phyloP scores from a whole-genome alignment of 2,797 vertebrate species.

The Hippoglossus hippoglossus region DNA sequence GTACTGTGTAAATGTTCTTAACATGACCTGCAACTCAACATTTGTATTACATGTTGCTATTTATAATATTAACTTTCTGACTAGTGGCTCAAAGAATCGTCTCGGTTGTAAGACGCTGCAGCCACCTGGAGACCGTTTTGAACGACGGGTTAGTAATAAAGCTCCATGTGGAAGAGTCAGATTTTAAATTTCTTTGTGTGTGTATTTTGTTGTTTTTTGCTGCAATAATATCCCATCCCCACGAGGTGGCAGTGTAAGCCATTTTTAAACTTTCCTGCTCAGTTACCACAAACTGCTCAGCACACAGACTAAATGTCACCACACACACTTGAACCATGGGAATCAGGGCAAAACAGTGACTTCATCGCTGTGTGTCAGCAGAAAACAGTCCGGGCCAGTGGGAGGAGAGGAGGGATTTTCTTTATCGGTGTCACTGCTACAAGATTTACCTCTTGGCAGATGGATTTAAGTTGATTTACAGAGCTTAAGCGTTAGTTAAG shows the following conservation, averaged over 20 bases:
- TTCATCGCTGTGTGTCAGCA: neutral
- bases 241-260: slow-evolving; percentile 38
- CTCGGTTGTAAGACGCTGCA: neutral
- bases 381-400: neutral
- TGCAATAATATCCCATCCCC: slow-evolving; percentile 33
- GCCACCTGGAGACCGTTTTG: slow-evolving; percentile 14
- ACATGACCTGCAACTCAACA: slow-evolving; percentile 51
- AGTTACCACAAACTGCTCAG: neutral
- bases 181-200: neutral
- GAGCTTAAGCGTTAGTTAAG: slow-evolving; percentile 27
- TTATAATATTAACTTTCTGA: slow-evolving; percentile 64
- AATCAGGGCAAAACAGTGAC: slow-evolving; percentile 26
- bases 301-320: slow-evolving; percentile 4
- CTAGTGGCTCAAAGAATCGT: slow-evolving; percentile 9
- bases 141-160: slow-evolving; percentile 56
- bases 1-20: slow-evolving; percentile 62
- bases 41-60: slow-evolving; percentile 65
- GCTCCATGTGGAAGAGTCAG: slow-evolving; percentile 22
- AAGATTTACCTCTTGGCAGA: slow-evolving; percentile 3
- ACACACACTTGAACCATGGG: neutral
- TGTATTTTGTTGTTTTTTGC: neutral
- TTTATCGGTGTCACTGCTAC: neutral
- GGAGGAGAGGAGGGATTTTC: neutral
- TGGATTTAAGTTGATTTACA: slow-evolving; percentile 41
- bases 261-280: fast-evolving